Evolutionary conservation across 2,113 vertebrate genomes (phyloP), one percentile per base, ranked within the genome.

Genomic region (Perca flavescens): DNA sequence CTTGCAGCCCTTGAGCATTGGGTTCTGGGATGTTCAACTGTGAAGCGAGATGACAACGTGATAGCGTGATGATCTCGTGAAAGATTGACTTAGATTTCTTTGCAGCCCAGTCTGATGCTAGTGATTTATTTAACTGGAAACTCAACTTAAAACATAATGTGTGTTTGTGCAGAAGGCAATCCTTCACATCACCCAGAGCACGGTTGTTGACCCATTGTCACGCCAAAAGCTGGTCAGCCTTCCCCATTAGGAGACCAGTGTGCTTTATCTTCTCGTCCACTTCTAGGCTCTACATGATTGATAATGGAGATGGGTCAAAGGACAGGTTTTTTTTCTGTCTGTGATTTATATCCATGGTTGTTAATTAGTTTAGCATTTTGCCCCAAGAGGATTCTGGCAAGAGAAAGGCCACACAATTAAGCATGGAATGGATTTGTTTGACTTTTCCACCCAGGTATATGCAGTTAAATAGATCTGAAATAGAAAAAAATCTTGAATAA

Each of bases 261-360:
- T 74, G 86, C 93, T 91, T 92, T 91, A 91, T 82, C 1, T 17
- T 76, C 56, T 40, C 66, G 62, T 79, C 63, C 12, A 67, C 14
- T 67, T 82, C 31, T 46, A 69, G 53, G 70, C 13, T 28, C 19
- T 34, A 36, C 61, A 16, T 86, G 69, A 90, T 90, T 77, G 80
- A 89, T 82, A 25, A 13, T 4, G 25, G 49, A 72, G 15, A 84
- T 66, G 12, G 28, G 21, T 63, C 40, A 10, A 10, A 40, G 40
- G 40, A 40, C 40, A 40, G 2, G 47, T 13, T 54, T 61, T 79
- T 31, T 58, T 57, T 82, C 52, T 47, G 25, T 57, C 47, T 79
- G 31, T 90, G 75, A 92, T 92, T 91, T 86, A 84, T 87, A 9
- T 67, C 8, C 66, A 54, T 22, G 79, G 54, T 67, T 88, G 67